Evolutionary conservation across 2,888 invertebrate genomes (phyloP).

Genomic region (Hirudinaria manillensis): DNA sequence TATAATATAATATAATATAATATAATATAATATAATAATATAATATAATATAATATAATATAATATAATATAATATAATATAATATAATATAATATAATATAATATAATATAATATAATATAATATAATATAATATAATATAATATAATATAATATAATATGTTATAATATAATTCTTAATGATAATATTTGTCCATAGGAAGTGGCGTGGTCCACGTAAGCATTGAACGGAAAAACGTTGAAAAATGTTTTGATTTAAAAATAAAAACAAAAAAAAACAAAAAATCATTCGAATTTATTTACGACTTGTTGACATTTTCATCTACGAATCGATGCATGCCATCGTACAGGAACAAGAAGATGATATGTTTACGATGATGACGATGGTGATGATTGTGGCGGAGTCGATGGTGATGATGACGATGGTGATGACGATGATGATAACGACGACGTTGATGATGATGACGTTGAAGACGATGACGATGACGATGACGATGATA

Average conservation of each 20-base stretch:
- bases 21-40: not conserved
- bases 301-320: not conserved
- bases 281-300: not conserved
- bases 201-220: too few relatives aligned
- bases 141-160: not conserved
- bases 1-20: not conserved
- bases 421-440: conserved; percentile 26
- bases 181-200: too few relatives aligned
- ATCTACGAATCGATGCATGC: not conserved
- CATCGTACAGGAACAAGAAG: not conserved
- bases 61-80: not conserved
- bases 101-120: not conserved
- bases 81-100: not conserved
- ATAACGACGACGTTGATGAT: conserved; percentile 20
- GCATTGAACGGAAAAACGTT: too few relatives aligned
- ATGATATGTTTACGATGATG: conserved; percentile 17
- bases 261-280: too few relatives aligned
- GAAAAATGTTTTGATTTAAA: too few relatives aligned
- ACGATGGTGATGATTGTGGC: conserved; percentile 13
- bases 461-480: conserved; percentile 24
- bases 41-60: not conserved
- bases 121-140: not conserved
- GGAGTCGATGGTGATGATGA: conserved; percentile 20
- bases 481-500: conserved; percentile 16
- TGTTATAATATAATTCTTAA: not conserved